A percentile compares a stretch with the other conserved stretches of the same genome.
Conservation (phyloP, 2,888 invertebrate species). For the Choristoneura rosaceana region DNA sequence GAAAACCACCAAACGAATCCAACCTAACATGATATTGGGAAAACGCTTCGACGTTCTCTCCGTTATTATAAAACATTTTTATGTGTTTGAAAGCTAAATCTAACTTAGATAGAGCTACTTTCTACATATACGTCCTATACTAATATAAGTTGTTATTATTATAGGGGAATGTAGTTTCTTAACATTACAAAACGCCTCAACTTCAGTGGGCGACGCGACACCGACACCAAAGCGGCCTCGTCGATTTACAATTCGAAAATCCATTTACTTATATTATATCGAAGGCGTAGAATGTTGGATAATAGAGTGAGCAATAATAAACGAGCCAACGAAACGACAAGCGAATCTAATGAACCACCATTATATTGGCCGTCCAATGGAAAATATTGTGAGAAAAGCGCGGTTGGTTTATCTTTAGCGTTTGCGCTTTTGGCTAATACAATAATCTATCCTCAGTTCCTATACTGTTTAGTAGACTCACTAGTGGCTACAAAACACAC, state of each 20-base stretch:
- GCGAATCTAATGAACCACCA: constrained; percentile 33
- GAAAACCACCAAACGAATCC: neutral
- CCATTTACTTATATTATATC: constrained; percentile 5
- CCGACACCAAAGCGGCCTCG: constrained; percentile 6
- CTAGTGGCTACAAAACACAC: neutral
- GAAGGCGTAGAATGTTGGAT: constrained; percentile 19
- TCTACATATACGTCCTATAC: neutral
- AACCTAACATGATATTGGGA: neutral
- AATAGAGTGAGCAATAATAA: constrained; percentile 23
- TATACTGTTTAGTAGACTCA: neutral
- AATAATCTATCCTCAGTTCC: neutral
- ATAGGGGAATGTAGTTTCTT: constrained; percentile 14
- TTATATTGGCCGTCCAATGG: constrained; percentile 33
- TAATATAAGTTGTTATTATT: neutral
- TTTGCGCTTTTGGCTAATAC: constrained; percentile 12
- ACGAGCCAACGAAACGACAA: constrained; percentile 16
- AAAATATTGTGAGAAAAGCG: constrained; percentile 30
- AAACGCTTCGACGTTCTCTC: neutral
- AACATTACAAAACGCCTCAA: constrained; percentile 12
- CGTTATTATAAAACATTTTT: neutral
- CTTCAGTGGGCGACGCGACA: constrained; percentile 20
- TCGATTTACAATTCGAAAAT: constrained; percentile 16
- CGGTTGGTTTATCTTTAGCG: constrained; percentile 15
- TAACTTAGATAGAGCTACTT: neutral
- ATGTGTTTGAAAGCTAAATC: neutral